Base-by-base conservation (phyloP, 2,797 vertebrate species). In the Glyptemys insculpta region DNA sequence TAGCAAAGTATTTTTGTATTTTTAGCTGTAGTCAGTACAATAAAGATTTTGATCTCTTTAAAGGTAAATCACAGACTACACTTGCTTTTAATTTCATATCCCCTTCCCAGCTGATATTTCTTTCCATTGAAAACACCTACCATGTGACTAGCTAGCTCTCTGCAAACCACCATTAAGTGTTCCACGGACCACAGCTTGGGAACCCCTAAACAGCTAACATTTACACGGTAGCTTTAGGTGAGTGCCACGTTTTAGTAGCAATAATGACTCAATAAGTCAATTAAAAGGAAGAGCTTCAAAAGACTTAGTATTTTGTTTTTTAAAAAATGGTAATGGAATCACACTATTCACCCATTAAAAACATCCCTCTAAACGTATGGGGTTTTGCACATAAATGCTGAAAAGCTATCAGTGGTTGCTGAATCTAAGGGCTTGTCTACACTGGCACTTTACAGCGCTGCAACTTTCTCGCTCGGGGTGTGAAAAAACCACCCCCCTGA, bases 11-110 rank as follows among this genome's bases (percentile, higher is more conserved):
- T 6, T 3, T 74, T 12, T 74, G 37, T 74, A 14, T 74, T 76
- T 76, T 29, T 31, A 12, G 65, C 19, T 59, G 4, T 86, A 83
- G 72, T 85, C 52, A 62, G 10, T 8, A 68, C 1, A 4, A 91
- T 27, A 80, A 94, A 79, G 5, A 90, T 54, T 88, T 95, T 85
- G 12, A 81, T 16, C 44, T 68, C 50, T 83, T 41, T 27, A 91
- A 3, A 50, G 21, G 72, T 12, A 27, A 76, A 23, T 76, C 12
- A 47, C 5, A 47, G 74, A 41, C 25, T 29, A 76, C 12, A 6
- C 21, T 76, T 76, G 12, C 25, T 44, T 47, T 76, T 47, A 14
- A 47, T 44, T 76, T 76, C 4, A 47, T 9, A 15, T 29, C 12
- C 29, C 54, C 41, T 29, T 82, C 10, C 27, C 29, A 34, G 18